phyloP scores from a whole-genome alignment of 2,113 vertebrate genomes.

The Rhabdomys dilectus region DNA sequence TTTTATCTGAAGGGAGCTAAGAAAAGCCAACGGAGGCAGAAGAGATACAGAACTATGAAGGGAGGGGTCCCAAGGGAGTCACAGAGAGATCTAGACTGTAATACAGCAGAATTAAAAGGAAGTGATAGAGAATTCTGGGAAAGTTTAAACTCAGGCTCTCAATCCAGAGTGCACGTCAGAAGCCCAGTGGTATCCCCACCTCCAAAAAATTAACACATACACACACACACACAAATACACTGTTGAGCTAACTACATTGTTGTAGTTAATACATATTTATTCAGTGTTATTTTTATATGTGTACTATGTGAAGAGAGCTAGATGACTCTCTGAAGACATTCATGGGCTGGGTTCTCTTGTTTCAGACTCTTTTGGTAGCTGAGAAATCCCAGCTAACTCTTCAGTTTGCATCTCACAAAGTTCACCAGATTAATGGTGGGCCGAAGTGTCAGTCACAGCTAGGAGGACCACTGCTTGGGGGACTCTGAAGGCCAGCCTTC shows the following conservation, averaged over 20 bases:
- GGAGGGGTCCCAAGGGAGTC: neutral
- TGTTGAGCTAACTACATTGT: constrained; percentile 84
- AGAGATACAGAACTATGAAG: neutral
- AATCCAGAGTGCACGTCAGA: neutral
- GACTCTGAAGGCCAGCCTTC: neutral
- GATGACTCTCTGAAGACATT: constrained; percentile 76
- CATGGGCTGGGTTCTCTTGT: constrained; percentile 85
- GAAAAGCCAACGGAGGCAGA: neutral
- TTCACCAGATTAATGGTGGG: constrained; percentile 90
- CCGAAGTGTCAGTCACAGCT: neutral
- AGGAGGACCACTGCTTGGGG: neutral
- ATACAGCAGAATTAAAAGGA: neutral
- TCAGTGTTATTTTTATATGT: constrained; percentile 79
- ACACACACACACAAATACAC: neutral
- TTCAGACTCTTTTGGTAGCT: constrained; percentile 94
- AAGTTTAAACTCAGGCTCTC: neutral
- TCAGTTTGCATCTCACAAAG: constrained; percentile 86
- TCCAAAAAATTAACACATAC: neutral
- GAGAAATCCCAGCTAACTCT: constrained; percentile 92
- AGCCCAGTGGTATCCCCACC: neutral
- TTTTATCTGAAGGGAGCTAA: neutral
- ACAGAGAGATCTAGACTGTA: neutral
- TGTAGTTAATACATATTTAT: constrained; percentile 82
- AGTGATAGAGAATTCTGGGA: neutral
- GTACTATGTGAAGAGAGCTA: constrained; percentile 50